Evolutionary conservation across 2,888 invertebrate species (phyloP).

Genomic region (Dromius quadrimaculatus): DNA sequence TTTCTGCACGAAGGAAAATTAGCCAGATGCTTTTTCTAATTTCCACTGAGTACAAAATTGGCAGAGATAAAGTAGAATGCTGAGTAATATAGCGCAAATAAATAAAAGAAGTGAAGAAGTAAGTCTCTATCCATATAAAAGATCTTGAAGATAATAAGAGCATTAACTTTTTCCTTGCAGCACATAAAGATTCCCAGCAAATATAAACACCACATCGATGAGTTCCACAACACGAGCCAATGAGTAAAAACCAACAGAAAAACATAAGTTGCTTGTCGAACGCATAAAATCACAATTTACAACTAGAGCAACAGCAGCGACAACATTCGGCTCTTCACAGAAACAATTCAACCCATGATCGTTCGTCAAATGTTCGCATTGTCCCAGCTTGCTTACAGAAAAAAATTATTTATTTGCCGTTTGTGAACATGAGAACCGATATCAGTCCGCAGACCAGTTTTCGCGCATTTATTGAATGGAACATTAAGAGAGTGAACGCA

Average conservation of each 20-base stretch:
- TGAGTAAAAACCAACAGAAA: slow-evolving; percentile 1
- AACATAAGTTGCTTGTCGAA: slow-evolving; percentile 8
- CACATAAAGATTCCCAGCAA: slow-evolving; percentile 15
- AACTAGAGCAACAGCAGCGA: slow-evolving; percentile 23
- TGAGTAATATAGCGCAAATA: too few relatives aligned
- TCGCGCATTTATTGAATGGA: slow-evolving; percentile 65
- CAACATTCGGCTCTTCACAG: slow-evolving; percentile 39
- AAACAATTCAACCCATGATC: slow-evolving; percentile 58
- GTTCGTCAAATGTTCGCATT: slow-evolving; percentile 60
- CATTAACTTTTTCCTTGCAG: slow-evolving; percentile 1
- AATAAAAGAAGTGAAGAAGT: too few relatives aligned
- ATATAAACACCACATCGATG: slow-evolving; percentile 9
- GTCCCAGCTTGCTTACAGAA: slow-evolving; percentile 56
- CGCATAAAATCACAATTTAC: slow-evolving; percentile 31
- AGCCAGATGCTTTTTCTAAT: too few relatives aligned
- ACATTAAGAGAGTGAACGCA: slow-evolving; percentile 59
- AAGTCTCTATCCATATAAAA: too few relatives aligned
- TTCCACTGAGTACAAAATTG: too few relatives aligned
- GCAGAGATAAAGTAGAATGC: too few relatives aligned
- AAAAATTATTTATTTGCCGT: slow-evolving; percentile 62
- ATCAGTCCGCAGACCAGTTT: slow-evolving; percentile 61
- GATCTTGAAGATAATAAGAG: slow-evolving; percentile 1
- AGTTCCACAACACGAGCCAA: slow-evolving; percentile 12
- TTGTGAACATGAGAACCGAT: slow-evolving; percentile 53
- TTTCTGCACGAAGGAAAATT: too few relatives aligned